A percentile compares a stretch with the other conserved stretches of the same genome.
These are phyloP conservation scores for Hyaena hyaena DNA, from an alignment of 2,113 vertebrate species.

Conservation along the genomic window DNA sequence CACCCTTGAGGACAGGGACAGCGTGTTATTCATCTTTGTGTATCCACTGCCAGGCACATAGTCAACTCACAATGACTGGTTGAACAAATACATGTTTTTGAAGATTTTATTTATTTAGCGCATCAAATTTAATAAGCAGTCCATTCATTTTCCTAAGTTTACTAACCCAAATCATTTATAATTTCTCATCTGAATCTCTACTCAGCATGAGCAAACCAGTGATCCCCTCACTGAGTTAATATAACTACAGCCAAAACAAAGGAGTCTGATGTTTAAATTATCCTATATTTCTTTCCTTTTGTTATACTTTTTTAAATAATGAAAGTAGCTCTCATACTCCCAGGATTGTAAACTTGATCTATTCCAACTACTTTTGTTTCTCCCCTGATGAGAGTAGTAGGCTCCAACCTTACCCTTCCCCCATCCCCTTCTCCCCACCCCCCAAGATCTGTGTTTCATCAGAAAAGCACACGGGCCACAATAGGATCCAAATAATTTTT, in stretches of 20 bases:
- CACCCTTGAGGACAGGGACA: background rate
- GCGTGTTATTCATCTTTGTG: background rate
- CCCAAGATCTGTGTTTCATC: background rate
- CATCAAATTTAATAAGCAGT: slow-evolving; percentile 13
- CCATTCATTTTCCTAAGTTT: slow-evolving; percentile 45
- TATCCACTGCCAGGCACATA: background rate
- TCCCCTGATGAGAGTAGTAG: background rate
- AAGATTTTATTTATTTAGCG: slow-evolving; percentile 15
- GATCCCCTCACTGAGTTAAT: background rate
- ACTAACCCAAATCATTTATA: slow-evolving; percentile 48
- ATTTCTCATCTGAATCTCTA: slow-evolving; percentile 47
- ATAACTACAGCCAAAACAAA: slow-evolving; percentile 8
- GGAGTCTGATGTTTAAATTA: background rate
- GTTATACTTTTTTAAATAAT: background rate
- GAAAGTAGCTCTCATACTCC: background rate
- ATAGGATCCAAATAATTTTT: background rate
- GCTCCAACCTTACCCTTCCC: background rate
- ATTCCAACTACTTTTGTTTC: background rate
- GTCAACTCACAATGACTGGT: background rate
- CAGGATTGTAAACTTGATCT: background rate
- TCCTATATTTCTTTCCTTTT: background rate
- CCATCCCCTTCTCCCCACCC: background rate
- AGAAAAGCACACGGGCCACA: background rate
- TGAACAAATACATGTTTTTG: slow-evolving; percentile 16
- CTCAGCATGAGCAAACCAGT: background rate